phyloP scores from a whole-genome alignment of 2,888 invertebrate species.

The Dolichomitus sp. region DNA sequence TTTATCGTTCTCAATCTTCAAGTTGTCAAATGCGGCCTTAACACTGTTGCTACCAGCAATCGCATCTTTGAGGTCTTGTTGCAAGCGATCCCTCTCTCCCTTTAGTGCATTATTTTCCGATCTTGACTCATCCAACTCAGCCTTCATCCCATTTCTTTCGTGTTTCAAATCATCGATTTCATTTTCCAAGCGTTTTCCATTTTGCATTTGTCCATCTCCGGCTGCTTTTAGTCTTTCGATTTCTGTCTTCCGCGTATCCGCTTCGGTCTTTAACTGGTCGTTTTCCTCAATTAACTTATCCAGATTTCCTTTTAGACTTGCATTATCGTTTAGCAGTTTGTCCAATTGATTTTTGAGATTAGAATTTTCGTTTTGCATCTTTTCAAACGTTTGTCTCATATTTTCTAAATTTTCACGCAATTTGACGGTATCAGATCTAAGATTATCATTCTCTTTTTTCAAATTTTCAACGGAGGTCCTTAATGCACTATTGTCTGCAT shows the following conservation, averaged over 20 bases:
- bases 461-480: constrained; percentile 56
- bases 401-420: constrained; percentile 42
- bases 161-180: constrained; percentile 64
- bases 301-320: constrained; percentile 56
- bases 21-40: constrained; percentile 14
- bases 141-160: constrained; percentile 63
- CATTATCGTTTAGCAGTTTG: constrained; percentile 57
- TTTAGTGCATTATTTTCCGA: constrained; percentile 57
- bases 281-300: constrained; percentile 54
- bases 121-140: constrained; percentile 47
- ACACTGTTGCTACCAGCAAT: constrained; percentile 21
- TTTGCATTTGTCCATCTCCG: constrained; percentile 53
- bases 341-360: constrained; percentile 56
- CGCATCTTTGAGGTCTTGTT: constrained; percentile 15
- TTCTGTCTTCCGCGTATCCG: constrained; percentile 55
- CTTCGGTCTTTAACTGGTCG: constrained; percentile 48
- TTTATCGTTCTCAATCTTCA: constrained; percentile 52
- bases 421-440: constrained; percentile 64
- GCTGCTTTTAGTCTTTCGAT: constrained; percentile 63
- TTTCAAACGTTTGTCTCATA: constrained; percentile 46
- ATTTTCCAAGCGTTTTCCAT: constrained; percentile 40
- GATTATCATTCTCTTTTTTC: constrained; percentile 44
- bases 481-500: constrained; percentile 59
- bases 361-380: constrained; percentile 56
- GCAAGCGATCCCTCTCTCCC: constrained; percentile 47